phyloP scores from a whole-genome alignment of 2,797 vertebrate genomes.

The Chloroceryle amazona region DNA sequence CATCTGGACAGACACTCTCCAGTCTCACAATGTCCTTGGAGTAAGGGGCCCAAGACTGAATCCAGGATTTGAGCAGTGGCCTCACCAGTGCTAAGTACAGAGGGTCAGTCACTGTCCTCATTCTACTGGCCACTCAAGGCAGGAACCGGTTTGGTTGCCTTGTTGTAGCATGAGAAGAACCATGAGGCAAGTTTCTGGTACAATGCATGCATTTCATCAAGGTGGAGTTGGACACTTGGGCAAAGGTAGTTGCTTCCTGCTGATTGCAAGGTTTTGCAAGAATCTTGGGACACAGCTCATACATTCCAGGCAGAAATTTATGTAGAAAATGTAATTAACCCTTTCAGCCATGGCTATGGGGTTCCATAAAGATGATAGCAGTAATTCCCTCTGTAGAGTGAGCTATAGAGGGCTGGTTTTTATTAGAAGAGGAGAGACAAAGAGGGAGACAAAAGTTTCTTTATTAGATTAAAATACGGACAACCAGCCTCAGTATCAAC shows the following conservation, averaged over 20 bases:
- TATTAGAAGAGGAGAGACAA: neutral
- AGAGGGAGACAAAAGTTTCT: neutral
- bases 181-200: neutral
- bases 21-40: neutral
- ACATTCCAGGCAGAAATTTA: neutral
- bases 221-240: neutral
- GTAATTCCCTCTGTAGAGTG: neutral
- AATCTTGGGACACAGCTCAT: neutral
- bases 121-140: neutral
- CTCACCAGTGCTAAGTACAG: neutral
- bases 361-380: neutral
- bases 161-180: neutral
- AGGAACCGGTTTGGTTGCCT: neutral
- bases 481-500: neutral
- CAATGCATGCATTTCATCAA: neutral
- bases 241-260: neutral
- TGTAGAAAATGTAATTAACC: neutral
- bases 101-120: neutral
- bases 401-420: neutral
- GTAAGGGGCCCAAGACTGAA: neutral
- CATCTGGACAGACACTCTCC: neutral
- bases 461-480: neutral
- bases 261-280: neutral
- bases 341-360: neutral
- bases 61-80: neutral